Evolutionary conservation across 2,888 invertebrate species (phyloP).

Genomic region (Chaetogeoica ovagalla): DNA sequence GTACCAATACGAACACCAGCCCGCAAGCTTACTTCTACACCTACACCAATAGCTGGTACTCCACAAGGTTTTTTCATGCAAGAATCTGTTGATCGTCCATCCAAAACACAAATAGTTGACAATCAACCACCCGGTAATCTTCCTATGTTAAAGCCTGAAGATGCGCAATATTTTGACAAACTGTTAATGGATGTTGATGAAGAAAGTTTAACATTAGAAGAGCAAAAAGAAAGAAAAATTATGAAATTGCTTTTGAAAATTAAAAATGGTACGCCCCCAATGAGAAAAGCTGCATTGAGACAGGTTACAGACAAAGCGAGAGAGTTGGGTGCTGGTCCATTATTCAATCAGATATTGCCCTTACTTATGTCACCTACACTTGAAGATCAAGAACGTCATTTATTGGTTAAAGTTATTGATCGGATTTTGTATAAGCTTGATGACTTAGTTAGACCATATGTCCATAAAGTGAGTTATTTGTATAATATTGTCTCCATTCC

Average conservation of each 20-base stretch:
- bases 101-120: conserved; percentile 79
- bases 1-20: conserved; percentile 96
- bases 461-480: conserved; percentile 77
- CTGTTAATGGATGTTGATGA: conserved; percentile 97
- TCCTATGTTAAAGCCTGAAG: conserved; percentile 99
- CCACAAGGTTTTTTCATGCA: conserved; percentile 95
- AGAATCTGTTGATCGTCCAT: conserved; percentile 82
- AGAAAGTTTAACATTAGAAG: conserved; percentile 90
- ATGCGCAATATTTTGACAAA: conserved; percentile 99
- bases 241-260: conserved; percentile 98
- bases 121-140: conserved; percentile 97
- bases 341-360: conserved; percentile 98
- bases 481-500: too few species aligned
- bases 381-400: conserved; percentile 98
- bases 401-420: conserved; percentile 98
- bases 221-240: conserved; percentile 97
- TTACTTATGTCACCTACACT: conserved; percentile 99
- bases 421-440: conserved; percentile 97
- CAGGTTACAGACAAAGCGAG: conserved; percentile 99
- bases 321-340: conserved; percentile 96
- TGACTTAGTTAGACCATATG: conserved; percentile 97
- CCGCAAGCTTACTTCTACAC: conserved; percentile 95
- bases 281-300: conserved; percentile 95
- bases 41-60: conserved; percentile 92
- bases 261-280: conserved; percentile 99